These are phyloP conservation scores for Pygmarrhopalites habei DNA, from an alignment of 1,140 invertebrate species.

Conservation along the genomic window DNA sequence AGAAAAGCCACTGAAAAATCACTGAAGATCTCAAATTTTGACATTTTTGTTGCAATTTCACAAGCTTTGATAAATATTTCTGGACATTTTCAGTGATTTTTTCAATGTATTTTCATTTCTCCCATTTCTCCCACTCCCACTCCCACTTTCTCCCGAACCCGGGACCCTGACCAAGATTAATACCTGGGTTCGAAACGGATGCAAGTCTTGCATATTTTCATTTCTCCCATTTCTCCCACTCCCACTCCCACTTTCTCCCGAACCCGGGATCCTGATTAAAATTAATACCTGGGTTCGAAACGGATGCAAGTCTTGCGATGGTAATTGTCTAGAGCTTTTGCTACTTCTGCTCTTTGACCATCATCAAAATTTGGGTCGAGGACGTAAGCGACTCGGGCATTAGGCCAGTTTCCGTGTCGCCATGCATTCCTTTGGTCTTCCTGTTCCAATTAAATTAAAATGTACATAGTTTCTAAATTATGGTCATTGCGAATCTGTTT, in stretches of 20 bases:
- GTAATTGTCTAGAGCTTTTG: slow-evolving; percentile 23
- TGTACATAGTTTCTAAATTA: not conserved
- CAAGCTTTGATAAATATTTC: too few relatives aligned
- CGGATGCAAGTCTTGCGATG: slow-evolving; percentile 31
- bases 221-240: slow-evolving; percentile 23
- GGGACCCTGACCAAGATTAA: too few relatives aligned
- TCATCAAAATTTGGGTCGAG: slow-evolving; percentile 30
- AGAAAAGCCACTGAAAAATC: too few relatives aligned
- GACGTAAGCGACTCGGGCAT: slow-evolving; percentile 30
- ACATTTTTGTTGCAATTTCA: too few relatives aligned
- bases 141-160: too few relatives aligned
- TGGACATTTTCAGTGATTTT: too few relatives aligned
- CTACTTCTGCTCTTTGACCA: slow-evolving; percentile 27
- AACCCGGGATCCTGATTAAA: too few relatives aligned
- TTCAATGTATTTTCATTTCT: too few relatives aligned
- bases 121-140: too few relatives aligned
- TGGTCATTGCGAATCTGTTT: not conserved
- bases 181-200: slow-evolving; percentile 35
- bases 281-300: slow-evolving; percentile 34
- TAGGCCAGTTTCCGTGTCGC: slow-evolving; percentile 12
- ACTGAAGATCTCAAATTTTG: too few relatives aligned
- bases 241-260: too few relatives aligned
- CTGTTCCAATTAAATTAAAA: not conserved
- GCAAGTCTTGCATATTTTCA: slow-evolving; percentile 27
- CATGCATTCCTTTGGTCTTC: not conserved